Evolutionary conservation across 2,113 vertebrate genomes (phyloP), one percentile per base, ranked within the genome.

Genomic region (Pelmatolapia mariae): DNA sequence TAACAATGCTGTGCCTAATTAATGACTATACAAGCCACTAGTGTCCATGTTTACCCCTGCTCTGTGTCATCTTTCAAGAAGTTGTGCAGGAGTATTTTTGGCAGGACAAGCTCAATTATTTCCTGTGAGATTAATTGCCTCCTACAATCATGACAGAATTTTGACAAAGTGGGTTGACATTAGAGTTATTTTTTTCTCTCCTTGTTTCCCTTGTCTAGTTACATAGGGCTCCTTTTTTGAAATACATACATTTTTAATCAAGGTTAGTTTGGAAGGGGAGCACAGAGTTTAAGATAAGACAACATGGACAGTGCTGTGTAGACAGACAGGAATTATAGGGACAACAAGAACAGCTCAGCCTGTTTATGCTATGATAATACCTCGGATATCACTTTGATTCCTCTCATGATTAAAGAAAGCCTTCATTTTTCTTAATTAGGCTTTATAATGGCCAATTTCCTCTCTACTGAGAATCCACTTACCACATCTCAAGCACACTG

Each of bases 51-150:
- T 93, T 91, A 90, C 80, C 59, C 26, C 80, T 84, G 76, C 87
- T 87, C 83, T 85, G 89, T 91, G 92, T 95, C 91, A 86, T 90
- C 89, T 81, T 88, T 85, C 71, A 89, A 90, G 82, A 89, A 90
- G 84, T 87, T 87, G 86, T 86, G 81, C 84, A 87, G 80, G 59
- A 89, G 91, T 91, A 87, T 84, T 90, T 92, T 90, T 94, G 92
- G 83, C 83, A 88, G 82, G 89, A 89, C 80, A 87, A 76, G 88
- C 85, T 92, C 81, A 95, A 84, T 93, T 94, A 92, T 90, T 93
- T 94, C 88, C 53, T 91, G 53, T 22, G 89, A 86, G 93, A 95
- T 92, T 84, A 94, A 96, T 93, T 90, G 87, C 83, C 82, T 88
- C 79, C 73, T 87, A 89, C 89, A 89, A 79, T 86, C 82, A 84